Evolutionary conservation across 2,888 invertebrate species (phyloP).

Genomic region (Chelonus formosanus): DNA sequence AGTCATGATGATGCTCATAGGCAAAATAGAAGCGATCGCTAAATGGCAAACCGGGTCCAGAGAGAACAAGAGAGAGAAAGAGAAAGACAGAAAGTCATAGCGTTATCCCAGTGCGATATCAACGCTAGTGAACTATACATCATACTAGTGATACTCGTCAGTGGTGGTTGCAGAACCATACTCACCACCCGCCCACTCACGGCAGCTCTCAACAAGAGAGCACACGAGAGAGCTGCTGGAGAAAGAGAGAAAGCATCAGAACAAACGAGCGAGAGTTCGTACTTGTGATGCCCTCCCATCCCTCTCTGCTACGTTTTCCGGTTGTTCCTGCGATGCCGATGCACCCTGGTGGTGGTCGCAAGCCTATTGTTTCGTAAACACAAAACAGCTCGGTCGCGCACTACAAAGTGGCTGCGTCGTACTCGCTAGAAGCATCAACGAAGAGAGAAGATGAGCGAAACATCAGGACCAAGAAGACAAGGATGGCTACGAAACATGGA

Average conservation of each 20-base stretch:
- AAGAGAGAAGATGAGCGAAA: slow-evolving; percentile 41
- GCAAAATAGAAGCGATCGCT: slow-evolving; percentile 27
- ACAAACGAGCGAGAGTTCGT: slow-evolving; percentile 13
- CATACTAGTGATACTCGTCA: slow-evolving; percentile 29
- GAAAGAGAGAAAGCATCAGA: slow-evolving; percentile 8
- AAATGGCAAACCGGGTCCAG: slow-evolving; percentile 27
- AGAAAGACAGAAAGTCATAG: slow-evolving; percentile 7
- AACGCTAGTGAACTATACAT: slow-evolving; percentile 29
- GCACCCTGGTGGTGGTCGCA: slow-evolving; percentile 44
- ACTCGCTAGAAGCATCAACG: slow-evolving; percentile 45
- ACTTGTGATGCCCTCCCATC: slow-evolving; percentile 8
- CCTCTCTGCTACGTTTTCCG: neutral
- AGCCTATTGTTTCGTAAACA: slow-evolving; percentile 61
- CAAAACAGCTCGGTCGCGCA: slow-evolving; percentile 60
- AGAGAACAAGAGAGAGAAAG: slow-evolving; percentile 4
- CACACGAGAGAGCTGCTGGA: slow-evolving; percentile 3
- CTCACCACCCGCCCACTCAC: slow-evolving; percentile 15
- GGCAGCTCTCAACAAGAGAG: slow-evolving; percentile 10
- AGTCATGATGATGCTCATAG: slow-evolving; percentile 26
- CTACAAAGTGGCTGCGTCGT: slow-evolving; percentile 63
- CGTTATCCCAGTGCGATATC: slow-evolving; percentile 25
- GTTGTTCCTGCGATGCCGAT: slow-evolving; percentile 1
- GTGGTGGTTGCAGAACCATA: slow-evolving; percentile 16
- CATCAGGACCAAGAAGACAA: slow-evolving; percentile 29
- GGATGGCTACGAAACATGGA: slow-evolving; percentile 22